phyloP scores from a whole-genome alignment of 2,797 vertebrate genomes.

The Cirrhinus mrigala region DNA sequence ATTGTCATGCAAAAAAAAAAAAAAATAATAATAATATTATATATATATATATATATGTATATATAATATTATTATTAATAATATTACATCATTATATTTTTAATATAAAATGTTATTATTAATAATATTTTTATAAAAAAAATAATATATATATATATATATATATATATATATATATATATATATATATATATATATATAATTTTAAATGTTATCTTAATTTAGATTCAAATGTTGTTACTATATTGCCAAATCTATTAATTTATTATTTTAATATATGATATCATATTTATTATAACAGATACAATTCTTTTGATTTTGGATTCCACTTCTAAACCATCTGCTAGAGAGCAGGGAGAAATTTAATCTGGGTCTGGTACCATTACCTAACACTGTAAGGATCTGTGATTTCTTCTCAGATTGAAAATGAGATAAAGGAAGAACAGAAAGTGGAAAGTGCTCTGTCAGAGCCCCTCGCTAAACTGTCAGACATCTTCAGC shows the following conservation, averaged over 20 bases:
- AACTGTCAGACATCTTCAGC: constrained; percentile 59
- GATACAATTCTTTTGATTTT: not conserved
- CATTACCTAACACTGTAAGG: not conserved
- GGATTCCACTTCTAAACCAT: not conserved
- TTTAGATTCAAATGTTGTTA: not conserved
- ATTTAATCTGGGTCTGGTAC: not conserved
- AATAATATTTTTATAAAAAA: too few relatives aligned
- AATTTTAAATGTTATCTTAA: not conserved
- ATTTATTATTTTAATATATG: not conserved
- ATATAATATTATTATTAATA: too few relatives aligned
- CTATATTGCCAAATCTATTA: not conserved
- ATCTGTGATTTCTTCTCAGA: constrained; percentile 52
- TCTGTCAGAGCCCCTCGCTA: constrained; percentile 48
- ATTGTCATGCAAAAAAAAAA: not conserved
- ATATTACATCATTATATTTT: too few relatives aligned
- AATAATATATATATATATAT: too few relatives aligned
- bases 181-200: too few relatives aligned
- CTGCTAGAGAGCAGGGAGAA: not conserved
- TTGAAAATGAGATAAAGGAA: constrained; percentile 63
- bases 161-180: too few relatives aligned
- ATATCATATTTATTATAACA: not conserved
- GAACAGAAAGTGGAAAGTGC: not conserved
- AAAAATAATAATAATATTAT: too few relatives aligned
- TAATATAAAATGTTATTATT: too few relatives aligned
- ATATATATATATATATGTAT: too few relatives aligned